phyloP scores from a whole-genome alignment of 2,113 vertebrate species.

The Sigmodon hispidus region DNA sequence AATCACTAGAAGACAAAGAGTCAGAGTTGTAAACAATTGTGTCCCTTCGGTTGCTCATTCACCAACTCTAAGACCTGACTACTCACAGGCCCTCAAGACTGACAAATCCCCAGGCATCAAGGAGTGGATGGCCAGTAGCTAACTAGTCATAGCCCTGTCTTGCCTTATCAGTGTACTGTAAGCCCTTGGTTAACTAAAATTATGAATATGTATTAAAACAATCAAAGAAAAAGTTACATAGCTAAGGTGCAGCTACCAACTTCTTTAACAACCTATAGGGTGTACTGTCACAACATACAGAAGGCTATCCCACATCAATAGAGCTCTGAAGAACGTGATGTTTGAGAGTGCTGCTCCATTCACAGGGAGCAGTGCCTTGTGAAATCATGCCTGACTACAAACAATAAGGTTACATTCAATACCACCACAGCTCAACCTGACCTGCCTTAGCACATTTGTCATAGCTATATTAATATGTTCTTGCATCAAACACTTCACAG shows the following conservation, averaged over 20 bases:
- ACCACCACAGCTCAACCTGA: too few species aligned
- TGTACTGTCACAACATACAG: too few species aligned
- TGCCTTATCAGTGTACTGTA: accelerated
- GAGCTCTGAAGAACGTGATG: not conserved
- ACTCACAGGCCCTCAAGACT: not conserved
- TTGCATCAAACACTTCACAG: not conserved
- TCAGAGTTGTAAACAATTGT: not conserved
- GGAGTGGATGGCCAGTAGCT: accelerated
- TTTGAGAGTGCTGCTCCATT: not conserved
- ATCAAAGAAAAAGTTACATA: not conserved
- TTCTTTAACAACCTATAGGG: not conserved
- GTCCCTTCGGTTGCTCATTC: not conserved
- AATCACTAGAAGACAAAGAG: not conserved
- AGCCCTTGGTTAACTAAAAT: accelerated
- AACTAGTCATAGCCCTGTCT: not conserved
- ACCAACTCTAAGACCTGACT: not conserved
- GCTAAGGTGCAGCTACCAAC: accelerated
- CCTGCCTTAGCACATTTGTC: accelerated
- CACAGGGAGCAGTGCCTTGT: not conserved
- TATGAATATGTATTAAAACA: not conserved
- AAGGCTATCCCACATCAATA: too few species aligned
- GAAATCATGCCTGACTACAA: not conserved
- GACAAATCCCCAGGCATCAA: too few species aligned
- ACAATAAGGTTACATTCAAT: not conserved
- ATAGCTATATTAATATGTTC: accelerated